These are phyloP conservation scores for Ectemnius continuus DNA, from an alignment of 2,888 invertebrate genomes.

Conservation along the genomic window DNA sequence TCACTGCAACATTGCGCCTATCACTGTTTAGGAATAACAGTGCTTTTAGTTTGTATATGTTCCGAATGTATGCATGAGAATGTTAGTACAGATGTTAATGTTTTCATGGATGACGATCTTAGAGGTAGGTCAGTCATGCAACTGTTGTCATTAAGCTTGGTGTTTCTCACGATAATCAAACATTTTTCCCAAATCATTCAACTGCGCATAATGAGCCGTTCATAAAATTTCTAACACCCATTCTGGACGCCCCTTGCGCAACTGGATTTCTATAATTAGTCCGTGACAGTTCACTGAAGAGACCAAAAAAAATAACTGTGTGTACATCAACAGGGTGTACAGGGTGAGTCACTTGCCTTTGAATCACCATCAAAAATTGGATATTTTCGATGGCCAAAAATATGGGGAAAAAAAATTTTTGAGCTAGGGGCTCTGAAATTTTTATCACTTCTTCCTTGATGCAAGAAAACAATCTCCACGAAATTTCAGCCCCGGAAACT, in stretches of 20 bases:
- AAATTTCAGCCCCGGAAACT: no score
- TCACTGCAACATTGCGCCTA: constrained; percentile 50
- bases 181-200: background rate
- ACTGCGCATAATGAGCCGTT: background rate
- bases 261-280: constrained; percentile 22
- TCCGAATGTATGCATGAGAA: background rate
- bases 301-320: background rate
- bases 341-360: no score
- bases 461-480: no score
- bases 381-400: no score
- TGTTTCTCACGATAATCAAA: background rate
- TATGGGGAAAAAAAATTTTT: no score
- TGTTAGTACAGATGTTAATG: constrained; percentile 10
- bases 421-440: no score
- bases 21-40: constrained; percentile 4
- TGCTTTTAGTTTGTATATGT: background rate
- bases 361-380: no score
- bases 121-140: constrained; percentile 13
- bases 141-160: background rate
- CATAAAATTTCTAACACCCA: constrained; percentile 19
- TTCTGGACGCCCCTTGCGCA: constrained; percentile 47
- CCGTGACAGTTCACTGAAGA: background rate
- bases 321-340: no score
- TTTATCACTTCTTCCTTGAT: no score
- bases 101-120: constrained; percentile 7